Evolutionary conservation across 2,888 invertebrate genomes (phyloP).

Genomic region (Lordiphosa fenestrarum): DNA sequence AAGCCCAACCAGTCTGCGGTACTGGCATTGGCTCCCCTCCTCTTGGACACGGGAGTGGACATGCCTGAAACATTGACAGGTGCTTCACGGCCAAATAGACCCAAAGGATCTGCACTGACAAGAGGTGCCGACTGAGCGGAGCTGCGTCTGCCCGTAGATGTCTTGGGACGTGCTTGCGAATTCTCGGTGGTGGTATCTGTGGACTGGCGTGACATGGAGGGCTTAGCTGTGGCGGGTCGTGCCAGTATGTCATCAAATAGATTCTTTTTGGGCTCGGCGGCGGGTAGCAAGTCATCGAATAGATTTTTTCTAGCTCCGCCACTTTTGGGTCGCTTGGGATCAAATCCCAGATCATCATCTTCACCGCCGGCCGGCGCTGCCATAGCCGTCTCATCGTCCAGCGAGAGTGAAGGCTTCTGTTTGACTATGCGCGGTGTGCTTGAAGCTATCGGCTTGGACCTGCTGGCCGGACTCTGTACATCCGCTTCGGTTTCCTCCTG

Average conservation of each 20-base stretch:
- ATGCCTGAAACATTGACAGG: conserved; percentile 49
- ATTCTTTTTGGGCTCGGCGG: conserved; percentile 63
- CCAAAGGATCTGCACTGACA: conserved; percentile 65
- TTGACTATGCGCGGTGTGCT: conserved; percentile 65
- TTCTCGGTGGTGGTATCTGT: conserved; percentile 79
- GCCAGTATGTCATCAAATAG: conserved; percentile 78
- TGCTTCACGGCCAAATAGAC: conserved; percentile 64
- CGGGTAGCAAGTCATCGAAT: conserved; percentile 48
- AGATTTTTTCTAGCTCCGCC: conserved; percentile 43
- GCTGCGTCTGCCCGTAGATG: conserved; percentile 74
- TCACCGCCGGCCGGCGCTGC: conserved; percentile 47
- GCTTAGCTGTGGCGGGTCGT: conserved; percentile 59
- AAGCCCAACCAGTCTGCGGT: conserved; percentile 79
- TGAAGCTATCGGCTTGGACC: conserved; percentile 24
- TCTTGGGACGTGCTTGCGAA: conserved; percentile 73
- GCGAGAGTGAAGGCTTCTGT: conserved; percentile 56
- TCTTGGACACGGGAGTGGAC: conserved; percentile 69
- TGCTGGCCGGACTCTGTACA: conserved; percentile 24
- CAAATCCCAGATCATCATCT: conserved; percentile 79
- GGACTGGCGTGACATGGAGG: conserved; percentile 78
- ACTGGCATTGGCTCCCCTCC: conserved; percentile 40
- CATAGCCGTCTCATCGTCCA: conserved; percentile 48
- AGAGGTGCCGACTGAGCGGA: conserved; percentile 61
- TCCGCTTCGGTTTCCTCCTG: conserved; percentile 69
- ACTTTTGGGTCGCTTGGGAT: conserved; percentile 79